Conservation (phyloP, 1,140 invertebrate species). For the Platyura marginata region DNA sequence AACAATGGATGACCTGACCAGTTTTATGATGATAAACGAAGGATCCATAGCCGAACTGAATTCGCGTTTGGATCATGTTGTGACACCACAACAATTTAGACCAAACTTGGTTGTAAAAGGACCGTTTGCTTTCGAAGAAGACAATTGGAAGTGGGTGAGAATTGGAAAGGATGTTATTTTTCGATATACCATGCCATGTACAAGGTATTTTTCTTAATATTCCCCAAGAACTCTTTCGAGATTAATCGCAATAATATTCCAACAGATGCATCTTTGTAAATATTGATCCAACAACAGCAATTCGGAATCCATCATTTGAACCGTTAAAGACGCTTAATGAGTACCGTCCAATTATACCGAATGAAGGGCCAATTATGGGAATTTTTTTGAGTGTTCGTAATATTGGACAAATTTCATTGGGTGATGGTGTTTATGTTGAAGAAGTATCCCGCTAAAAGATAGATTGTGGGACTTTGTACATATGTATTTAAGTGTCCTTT, state of each 20-base stretch:
- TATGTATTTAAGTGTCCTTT: too few species aligned
- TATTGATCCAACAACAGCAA: conserved; percentile 32
- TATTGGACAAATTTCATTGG: conserved; percentile 11
- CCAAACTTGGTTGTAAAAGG: conserved; percentile 49
- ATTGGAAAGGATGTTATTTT: conserved; percentile 36
- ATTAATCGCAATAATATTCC: background rate
- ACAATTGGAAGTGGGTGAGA: conserved; percentile 49
- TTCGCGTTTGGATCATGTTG: conserved; percentile 27
- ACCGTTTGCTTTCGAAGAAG: conserved; percentile 39
- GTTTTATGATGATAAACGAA: conserved; percentile 39
- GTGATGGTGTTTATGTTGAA: conserved; percentile 18
- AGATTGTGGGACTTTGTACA: too few species aligned
- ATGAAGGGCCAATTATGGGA: conserved; percentile 16
- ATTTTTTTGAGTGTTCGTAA: conserved; percentile 17
- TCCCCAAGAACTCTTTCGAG: background rate
- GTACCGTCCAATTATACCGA: conserved; percentile 14
- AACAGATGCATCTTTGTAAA: conserved; percentile 35
- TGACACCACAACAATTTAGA: conserved; percentile 37
- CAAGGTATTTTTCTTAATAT: conserved; percentile 5
- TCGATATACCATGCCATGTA: conserved; percentile 41
- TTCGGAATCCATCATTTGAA: conserved; percentile 28
- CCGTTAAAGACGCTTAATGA: conserved; percentile 32
- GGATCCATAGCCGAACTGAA: conserved; percentile 43
- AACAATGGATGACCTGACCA: conserved; percentile 34
- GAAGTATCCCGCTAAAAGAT: too few species aligned